Evolutionary conservation across 2,113 vertebrate genomes (phyloP), one percentile per base, ranked within the genome.

Genomic region (Rhinoderma darwinii): DNA sequence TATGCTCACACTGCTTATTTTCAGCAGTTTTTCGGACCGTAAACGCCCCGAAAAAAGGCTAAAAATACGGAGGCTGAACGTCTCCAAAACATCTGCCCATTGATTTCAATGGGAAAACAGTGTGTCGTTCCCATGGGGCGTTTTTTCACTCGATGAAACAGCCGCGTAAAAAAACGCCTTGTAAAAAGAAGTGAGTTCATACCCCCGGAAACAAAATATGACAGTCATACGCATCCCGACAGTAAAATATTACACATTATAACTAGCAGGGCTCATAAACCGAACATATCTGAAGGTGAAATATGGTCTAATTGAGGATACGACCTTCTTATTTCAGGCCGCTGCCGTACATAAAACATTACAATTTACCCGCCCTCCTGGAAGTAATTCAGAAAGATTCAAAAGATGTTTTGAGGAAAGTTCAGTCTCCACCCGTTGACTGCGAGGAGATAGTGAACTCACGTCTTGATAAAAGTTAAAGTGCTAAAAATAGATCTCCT

Each of bases 381-480:
- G 12, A 10, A 18, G 17, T 17, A 43, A 61, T 59, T 41, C 35
- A 41, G 54, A 54, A 80, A 80, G 54, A 56, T 5, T 14, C 47
- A 20, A 4, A 56, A 37, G 5, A 10, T 35, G 56, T 22, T 12
- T 3, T 54, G 70, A 56, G 22, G 70, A 84, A 84, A 84, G 83
- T 84, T 56, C 70, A 76, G 20, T 17, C 72, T 44, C 70, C 70
- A 61, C 83, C 83, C 39, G 72, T 4, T 20, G 25, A 22, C 15
- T 75, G 35, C 27, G 37, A 59, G 51, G 32, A 41, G 35, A 22
- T 43, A 35, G 14, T 61, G 27, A 84, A 20, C 0, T 14, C 27
- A 39, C 44, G 7, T 3, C 39, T 15, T 56, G 32, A 73, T 84
- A 74, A 73, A 74, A 25, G 68, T 25, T 9, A 37, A 73, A n/a